Evolutionary conservation across 2,797 vertebrate species (phyloP), one percentile per base, ranked within the genome.

Genomic region (Psittacula derbiana): DNA sequence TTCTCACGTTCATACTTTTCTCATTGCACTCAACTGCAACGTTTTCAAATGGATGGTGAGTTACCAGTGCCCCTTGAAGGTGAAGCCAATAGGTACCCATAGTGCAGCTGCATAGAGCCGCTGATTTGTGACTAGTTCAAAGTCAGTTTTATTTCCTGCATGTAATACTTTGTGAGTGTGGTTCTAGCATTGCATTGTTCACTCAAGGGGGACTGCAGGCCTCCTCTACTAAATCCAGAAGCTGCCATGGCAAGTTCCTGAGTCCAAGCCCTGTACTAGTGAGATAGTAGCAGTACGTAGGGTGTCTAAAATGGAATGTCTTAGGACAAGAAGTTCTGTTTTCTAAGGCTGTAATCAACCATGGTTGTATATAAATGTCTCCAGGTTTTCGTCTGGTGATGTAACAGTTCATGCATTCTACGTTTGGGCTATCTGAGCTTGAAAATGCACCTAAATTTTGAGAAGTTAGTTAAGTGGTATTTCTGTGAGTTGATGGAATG

Each of bases 11-110:
- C 11, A 2, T 30, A 30, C 17, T 19, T 30, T 85, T 57, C 19
- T 74, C 69, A 16, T 58, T 76, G 49, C 8, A 4, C 52, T 66
- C 41, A 44, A 2, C 46, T 44, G 17, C 47, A 27, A 50, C 24
- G 50, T 58, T 72, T 65, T 66, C 19, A 38, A 40, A 14, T 1
- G 16, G 64, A 23, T 19, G 36, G 20, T 43, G 28, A 27, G 31
- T 65, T 64, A 30, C 36, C 15, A 20, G 11, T 21, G 52, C 31
- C 20, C 31, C 17, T 7, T 30, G 24, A 41, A 58, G 47, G 8
- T 1, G 1, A 2, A 28, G 9, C 9, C 0, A 2, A 2, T 38
- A 31, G 43, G 20, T 49, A 23, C 36, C 0, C 0, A 9, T 16
- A 23, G 15, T 6, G 19, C 11, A 10, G 14, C 53, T 62, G 28